These are phyloP conservation scores for Oncorhynchus clarkii DNA, from an alignment of 2,113 vertebrate genomes.

Conservation along the genomic window DNA sequence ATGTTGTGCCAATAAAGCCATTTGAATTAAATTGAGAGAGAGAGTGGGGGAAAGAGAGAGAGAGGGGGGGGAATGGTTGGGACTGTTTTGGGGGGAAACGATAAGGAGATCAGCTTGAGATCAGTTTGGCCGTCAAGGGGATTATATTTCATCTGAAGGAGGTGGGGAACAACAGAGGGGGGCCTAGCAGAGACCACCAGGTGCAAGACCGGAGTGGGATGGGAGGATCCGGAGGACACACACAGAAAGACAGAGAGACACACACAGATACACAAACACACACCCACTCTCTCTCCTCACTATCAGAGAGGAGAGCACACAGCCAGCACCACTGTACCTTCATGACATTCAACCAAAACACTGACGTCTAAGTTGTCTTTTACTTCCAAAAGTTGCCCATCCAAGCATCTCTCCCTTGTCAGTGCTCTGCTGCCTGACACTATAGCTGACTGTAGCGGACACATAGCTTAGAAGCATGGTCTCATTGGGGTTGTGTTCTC, in stretches of 20 bases:
- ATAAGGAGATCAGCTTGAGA: constrained; percentile 62
- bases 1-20: too few relatives aligned
- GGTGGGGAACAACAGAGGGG: constrained; percentile 8
- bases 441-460: too few relatives aligned
- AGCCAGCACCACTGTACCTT: background rate
- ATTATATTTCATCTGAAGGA: constrained; percentile 61
- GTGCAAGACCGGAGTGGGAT: background rate
- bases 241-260: too few relatives aligned
- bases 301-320: constrained; percentile 7
- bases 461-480: background rate
- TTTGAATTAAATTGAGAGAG: too few relatives aligned
- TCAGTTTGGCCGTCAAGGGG: constrained; percentile 34
- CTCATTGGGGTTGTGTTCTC: background rate
- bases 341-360: background rate
- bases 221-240: background rate
- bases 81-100: constrained; percentile 39
- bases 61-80: background rate
- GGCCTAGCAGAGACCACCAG: constrained; percentile 26
- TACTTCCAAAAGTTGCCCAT: background rate
- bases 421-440: background rate
- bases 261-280: too few relatives aligned
- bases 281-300: background rate
- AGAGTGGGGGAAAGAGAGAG: too few relatives aligned
- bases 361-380: background rate
- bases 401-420: background rate